Conservation (phyloP, 2,888 invertebrate genomes). For the Hemithea aestivaria region DNA sequence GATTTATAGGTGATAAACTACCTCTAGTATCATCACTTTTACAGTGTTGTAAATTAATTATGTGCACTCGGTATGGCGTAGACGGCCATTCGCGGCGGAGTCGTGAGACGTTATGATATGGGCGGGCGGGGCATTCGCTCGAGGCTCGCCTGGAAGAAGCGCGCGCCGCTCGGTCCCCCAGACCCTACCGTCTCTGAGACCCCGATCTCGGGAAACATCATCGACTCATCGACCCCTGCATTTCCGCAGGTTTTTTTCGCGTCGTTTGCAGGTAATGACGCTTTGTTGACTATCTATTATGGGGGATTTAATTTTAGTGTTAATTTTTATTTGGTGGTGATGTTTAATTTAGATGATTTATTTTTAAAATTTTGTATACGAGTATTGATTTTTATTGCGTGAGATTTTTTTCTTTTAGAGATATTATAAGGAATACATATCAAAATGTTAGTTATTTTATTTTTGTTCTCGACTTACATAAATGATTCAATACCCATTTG, state of each 20-base stretch:
- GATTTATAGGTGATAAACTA: conserved; percentile 77
- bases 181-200: conserved; percentile 29
- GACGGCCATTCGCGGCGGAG: conserved; percentile 63
- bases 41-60: conserved; percentile 74
- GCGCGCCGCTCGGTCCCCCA: conserved; percentile 44
- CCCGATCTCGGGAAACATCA: conserved; percentile 44
- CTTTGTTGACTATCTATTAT: conserved; percentile 22
- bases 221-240: conserved; percentile 39
- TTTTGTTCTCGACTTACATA: too few species aligned
- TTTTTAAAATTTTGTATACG: background rate
- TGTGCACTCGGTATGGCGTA: conserved; percentile 54
- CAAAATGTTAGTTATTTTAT: too few species aligned
- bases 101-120: conserved; percentile 53
- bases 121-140: conserved; percentile 60
- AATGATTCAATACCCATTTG: too few species aligned
- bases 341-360: background rate
- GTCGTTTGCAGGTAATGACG: conserved; percentile 27
- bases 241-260: conserved; percentile 30
- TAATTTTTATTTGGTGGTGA: conserved; percentile 10
- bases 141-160: conserved; percentile 35
- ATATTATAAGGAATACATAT: too few species aligned
- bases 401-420: too few species aligned
- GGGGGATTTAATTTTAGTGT: conserved; percentile 22
- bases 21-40: conserved; percentile 76
- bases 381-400: too few species aligned